These are phyloP conservation scores for Mus musculus DNA, from an alignment of 2,113 vertebrate genomes.

Conservation along the genomic window GRCm39 chr17:32764001-32764500, in stretches of 20 bases:
- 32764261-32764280: background rate
- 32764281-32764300: background rate
- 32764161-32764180: background rate
- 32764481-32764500: too few relatives aligned
- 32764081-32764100: conserved; percentile 83
- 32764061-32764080: conserved; percentile 78
- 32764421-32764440: too few relatives aligned
- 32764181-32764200: background rate
- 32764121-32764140: conserved; percentile 84
- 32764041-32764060: background rate
- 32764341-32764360: background rate
- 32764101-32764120: conserved; percentile 94
- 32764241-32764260: background rate
- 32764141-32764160: background rate
- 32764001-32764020: conserved; percentile 84
- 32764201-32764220: background rate
- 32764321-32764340: background rate
- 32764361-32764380: background rate
- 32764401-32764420: too few relatives aligned
- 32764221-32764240: background rate
- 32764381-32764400: background rate
- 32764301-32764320: background rate
- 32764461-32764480: too few relatives aligned
- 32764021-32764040: background rate
- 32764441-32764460: too few relatives aligned